Percentiles rank a stretch among this genome's conserved stretches.
These are phyloP conservation scores for Halictus quadricinctus DNA, from an alignment of 2,888 invertebrate species.

Conservation along the genomic window DNA sequence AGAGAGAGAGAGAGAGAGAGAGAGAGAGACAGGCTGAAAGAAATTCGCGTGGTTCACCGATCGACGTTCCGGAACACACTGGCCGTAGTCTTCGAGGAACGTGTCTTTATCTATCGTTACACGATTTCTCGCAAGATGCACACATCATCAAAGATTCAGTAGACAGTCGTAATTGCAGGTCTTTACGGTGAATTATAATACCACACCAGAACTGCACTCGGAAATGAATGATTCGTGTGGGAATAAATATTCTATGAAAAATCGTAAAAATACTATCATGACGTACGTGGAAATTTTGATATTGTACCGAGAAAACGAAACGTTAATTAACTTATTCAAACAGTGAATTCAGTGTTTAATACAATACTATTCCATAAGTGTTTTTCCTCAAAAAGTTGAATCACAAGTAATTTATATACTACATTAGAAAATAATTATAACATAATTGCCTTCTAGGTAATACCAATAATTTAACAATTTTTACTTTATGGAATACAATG, in stretches of 20 bases:
- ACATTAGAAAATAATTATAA: too few relatives aligned
- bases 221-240: not conserved
- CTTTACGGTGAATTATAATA: not conserved
- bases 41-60: slow-evolving; percentile 60
- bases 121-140: slow-evolving; percentile 60
- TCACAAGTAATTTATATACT: too few relatives aligned
- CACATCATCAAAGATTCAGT: slow-evolving; percentile 29
- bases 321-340: too few relatives aligned
- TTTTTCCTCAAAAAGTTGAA: too few relatives aligned
- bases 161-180: slow-evolving; percentile 31
- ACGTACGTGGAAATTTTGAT: too few relatives aligned
- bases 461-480: too few relatives aligned
- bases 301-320: too few relatives aligned
- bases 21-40: slow-evolving; percentile 29
- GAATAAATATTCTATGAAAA: not conserved
- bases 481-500: too few relatives aligned
- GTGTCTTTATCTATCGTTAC: slow-evolving; percentile 69
- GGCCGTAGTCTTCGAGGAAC: slow-evolving; percentile 64
- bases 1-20: not conserved
- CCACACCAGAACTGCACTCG: not conserved
- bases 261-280: not conserved
- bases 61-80: slow-evolving; percentile 72
- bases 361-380: too few relatives aligned
- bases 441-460: too few relatives aligned
- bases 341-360: too few relatives aligned